Evolutionary conservation across 30 jellyfish, hydroid and myxozoan genomes (phyloP).

Genomic region (Mastigias papua): DNA sequence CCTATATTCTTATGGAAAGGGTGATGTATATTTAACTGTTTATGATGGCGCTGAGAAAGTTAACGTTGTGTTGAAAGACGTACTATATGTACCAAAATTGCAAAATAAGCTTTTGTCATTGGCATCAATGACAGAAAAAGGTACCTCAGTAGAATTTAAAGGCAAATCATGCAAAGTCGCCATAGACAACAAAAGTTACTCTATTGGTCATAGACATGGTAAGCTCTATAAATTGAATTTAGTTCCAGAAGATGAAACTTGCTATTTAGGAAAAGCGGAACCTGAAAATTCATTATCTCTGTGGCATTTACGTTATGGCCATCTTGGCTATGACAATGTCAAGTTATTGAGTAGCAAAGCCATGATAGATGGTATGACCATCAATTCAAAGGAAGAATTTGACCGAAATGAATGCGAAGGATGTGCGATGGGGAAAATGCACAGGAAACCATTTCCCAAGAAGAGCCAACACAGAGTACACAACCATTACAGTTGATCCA

Average conservation of each 20-base stretch:
- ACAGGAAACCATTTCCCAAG: constrained; percentile 45
- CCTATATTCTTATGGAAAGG: constrained; percentile 49
- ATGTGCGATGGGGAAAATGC: constrained; percentile 62
- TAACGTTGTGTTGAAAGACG: constrained; percentile 33
- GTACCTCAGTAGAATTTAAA: constrained; percentile 14
- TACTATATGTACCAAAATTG: constrained; percentile 50
- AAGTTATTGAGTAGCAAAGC: constrained; percentile 7
- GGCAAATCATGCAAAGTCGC: constrained; percentile 23
- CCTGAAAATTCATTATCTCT: not conserved
- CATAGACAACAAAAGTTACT: constrained; percentile 16
- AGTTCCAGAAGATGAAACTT: not conserved
- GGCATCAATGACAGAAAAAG: constrained; percentile 67
- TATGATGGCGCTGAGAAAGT: constrained; percentile 44
- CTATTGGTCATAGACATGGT: constrained; percentile 51
- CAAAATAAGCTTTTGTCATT: constrained; percentile 28
- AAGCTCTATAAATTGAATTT: constrained; percentile 42
- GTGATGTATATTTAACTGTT: constrained; percentile 1
- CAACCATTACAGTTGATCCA: constrained; percentile 38
- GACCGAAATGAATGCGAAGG: constrained; percentile 65
- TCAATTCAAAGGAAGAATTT: constrained; percentile 4
- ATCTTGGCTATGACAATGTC: constrained; percentile 61
- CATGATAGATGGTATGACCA: constrained; percentile 45
- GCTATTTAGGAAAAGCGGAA: constrained; percentile 9
- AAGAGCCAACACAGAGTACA: not conserved
- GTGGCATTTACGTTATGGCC: constrained; percentile 70